These are phyloP conservation scores for Caretta caretta DNA, from an alignment of 2,113 vertebrate genomes.

Conservation along the genomic window DNA sequence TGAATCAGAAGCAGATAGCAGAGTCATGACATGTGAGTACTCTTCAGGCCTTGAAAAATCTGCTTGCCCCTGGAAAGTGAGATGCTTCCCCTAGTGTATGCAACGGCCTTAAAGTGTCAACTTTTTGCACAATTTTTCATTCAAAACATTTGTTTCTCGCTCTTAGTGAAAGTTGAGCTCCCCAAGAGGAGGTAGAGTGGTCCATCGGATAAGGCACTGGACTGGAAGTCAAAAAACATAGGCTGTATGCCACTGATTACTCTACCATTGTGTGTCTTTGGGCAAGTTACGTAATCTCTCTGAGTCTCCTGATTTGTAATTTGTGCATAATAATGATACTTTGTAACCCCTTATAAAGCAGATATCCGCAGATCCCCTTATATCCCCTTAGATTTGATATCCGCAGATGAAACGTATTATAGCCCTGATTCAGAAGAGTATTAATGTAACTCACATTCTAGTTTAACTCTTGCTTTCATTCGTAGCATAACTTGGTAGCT, in stretches of 20 bases:
- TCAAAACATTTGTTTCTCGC: background rate
- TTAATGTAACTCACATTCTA: background rate
- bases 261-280: background rate
- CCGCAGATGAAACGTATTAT: rapidly evolving
- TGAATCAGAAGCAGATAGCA: background rate
- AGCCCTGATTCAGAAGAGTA: background rate
- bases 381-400: background rate
- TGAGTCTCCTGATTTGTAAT: background rate
- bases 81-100: background rate
- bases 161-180: background rate
- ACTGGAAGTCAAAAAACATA: background rate
- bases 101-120: background rate
- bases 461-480: background rate
- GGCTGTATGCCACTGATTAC: background rate
- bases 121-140: background rate
- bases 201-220: rapidly evolving
- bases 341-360: background rate
- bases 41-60: background rate
- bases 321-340: background rate
- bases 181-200: rapidly evolving
- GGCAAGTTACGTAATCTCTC: background rate
- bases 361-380: rapidly evolving
- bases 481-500: background rate
- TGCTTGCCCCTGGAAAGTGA: background rate
- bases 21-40: background rate